Evolutionary conservation across 2,113 vertebrate genomes (phyloP).

Genomic region (Synodontis membranacea): DNA sequence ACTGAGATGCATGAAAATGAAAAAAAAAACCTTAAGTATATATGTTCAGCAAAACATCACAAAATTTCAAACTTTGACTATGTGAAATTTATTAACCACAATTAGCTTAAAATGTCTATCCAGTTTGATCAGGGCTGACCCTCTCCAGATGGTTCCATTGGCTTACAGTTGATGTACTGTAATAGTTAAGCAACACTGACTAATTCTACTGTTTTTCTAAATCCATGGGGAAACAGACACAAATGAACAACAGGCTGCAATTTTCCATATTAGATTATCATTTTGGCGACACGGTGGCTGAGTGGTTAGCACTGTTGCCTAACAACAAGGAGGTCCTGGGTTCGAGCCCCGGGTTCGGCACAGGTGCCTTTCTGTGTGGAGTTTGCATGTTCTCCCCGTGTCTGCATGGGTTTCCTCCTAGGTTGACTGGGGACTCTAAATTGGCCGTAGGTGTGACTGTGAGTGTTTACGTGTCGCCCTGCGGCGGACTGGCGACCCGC

Average conservation of each 20-base stretch:
- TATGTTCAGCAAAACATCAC: not conserved
- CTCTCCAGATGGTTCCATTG: not conserved
- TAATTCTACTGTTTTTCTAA: not conserved
- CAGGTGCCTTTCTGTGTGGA: no score
- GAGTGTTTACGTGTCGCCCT: no score
- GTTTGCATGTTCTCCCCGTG: no score
- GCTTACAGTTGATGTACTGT: not conserved
- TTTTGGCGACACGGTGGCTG: no score
- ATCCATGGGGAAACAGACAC: not conserved
- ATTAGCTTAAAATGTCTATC: not conserved
- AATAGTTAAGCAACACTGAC: not conserved
- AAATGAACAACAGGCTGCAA: not conserved
- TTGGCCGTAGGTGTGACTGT: no score
- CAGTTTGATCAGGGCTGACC: not conserved
- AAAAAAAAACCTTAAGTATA: not conserved
- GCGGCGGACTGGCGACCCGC: no score
- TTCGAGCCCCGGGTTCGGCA: no score
- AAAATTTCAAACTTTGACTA: not conserved
- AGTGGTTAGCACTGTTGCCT: no score
- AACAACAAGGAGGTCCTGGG: no score
- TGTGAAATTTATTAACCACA: not conserved
- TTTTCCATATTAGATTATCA: not conserved
- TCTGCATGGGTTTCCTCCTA: no score
- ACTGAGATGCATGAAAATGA: not conserved
- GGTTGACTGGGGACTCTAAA: no score